phyloP scores from a whole-genome alignment of 1,140 invertebrate species.

The Drosophila murphyi region DNA sequence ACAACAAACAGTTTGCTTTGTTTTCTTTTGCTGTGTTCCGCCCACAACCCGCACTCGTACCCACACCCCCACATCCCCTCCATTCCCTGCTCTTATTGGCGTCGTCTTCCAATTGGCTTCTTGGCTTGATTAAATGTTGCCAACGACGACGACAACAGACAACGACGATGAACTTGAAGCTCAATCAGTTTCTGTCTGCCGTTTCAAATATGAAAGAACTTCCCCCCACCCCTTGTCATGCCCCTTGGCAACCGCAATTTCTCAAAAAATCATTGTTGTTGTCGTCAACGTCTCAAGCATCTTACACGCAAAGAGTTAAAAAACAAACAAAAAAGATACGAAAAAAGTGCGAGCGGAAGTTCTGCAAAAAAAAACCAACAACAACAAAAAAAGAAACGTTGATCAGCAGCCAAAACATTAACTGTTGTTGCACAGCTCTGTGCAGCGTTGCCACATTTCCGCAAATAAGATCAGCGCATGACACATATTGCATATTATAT shows the following conservation, averaged over 20 bases:
- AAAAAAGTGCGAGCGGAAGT: constrained; percentile 58
- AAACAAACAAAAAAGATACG: constrained; percentile 32
- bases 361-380: constrained; percentile 25
- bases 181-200: constrained; percentile 65
- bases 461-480: not conserved
- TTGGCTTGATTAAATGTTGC: constrained; percentile 79
- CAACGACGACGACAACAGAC: constrained; percentile 57
- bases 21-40: constrained; percentile 31
- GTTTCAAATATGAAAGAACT: constrained; percentile 41
- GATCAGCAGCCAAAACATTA: not conserved
- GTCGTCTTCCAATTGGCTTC: constrained; percentile 76
- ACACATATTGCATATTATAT: not conserved
- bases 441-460: constrained; percentile 4
- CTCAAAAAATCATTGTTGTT: constrained; percentile 8
- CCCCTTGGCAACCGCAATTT: constrained; percentile 36
- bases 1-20: constrained; percentile 63
- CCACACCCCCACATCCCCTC: not conserved
- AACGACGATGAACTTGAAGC: constrained; percentile 42
- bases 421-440: not conserved
- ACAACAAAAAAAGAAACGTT: not conserved
- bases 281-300: constrained; percentile 72
- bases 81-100: constrained; percentile 12
- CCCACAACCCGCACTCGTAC: no score
- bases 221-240: not conserved
- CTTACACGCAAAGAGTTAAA: constrained; percentile 36